phyloP scores from a whole-genome alignment of 2,797 vertebrate species.

The Pseudotriccus pelzelni region DNA sequence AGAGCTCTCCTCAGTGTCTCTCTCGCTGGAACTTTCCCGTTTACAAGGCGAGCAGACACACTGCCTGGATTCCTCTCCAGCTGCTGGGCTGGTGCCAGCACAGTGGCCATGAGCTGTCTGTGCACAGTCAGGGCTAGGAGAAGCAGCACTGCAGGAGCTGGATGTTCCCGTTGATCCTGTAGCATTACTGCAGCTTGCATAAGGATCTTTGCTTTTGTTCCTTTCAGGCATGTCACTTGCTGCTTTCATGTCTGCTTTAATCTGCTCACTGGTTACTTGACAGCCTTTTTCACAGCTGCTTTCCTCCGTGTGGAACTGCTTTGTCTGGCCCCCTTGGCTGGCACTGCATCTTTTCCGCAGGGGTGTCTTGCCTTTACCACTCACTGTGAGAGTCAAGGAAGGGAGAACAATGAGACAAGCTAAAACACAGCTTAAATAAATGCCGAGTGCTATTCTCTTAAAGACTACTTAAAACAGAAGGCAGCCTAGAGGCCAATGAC shows the following conservation, averaged over 20 bases:
- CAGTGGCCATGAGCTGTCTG: constrained; percentile 63
- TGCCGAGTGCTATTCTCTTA: background rate
- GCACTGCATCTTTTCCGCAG: constrained; percentile 81
- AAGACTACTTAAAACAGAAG: background rate
- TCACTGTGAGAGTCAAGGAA: constrained; percentile 64
- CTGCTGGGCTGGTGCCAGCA: constrained; percentile 52
- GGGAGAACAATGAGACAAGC: constrained; percentile 36
- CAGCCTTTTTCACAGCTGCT: constrained; percentile 96
- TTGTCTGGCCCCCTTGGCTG: constrained; percentile 73
- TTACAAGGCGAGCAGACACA: constrained; percentile 73
- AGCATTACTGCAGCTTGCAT: constrained; percentile 57
- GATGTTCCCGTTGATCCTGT: constrained; percentile 62
- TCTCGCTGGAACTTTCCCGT: constrained; percentile 63
- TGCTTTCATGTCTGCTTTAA: constrained; percentile 98
- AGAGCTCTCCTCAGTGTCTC: constrained; percentile 67
- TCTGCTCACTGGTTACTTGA: constrained; percentile 98
- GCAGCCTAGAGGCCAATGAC: background rate
- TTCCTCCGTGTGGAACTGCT: constrained; percentile 75
- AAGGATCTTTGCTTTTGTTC: constrained; percentile 77
- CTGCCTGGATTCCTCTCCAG: constrained; percentile 60
- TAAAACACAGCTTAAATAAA: constrained; percentile 15
- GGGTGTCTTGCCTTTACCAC: constrained; percentile 96
- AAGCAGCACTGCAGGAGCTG: constrained; percentile 65
- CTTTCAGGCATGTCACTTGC: constrained; percentile 86
- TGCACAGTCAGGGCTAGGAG: constrained; percentile 68